A percentile compares a stretch with the other conserved stretches of the same genome.
phyloP scores from a whole-genome alignment of 1,140 invertebrate genomes.

The Papilio xuthus region DNA sequence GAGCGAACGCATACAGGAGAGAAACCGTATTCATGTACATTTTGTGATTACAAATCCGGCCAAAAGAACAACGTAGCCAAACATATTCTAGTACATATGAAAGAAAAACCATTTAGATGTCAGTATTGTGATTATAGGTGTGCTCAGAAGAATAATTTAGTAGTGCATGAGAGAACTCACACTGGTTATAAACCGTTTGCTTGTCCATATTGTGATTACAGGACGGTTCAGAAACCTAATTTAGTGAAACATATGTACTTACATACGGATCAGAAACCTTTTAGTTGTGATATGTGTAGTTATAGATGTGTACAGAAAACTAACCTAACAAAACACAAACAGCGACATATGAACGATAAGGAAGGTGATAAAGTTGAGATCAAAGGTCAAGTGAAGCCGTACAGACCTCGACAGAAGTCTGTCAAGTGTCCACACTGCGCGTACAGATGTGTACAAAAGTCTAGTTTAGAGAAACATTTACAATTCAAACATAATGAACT shows the following conservation, averaged over 20 bases:
- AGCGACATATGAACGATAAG: slow-evolving; percentile 76
- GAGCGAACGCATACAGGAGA: slow-evolving; percentile 84
- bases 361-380: slow-evolving; percentile 67
- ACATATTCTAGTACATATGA: slow-evolving; percentile 88
- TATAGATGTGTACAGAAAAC: slow-evolving; percentile 80
- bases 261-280: slow-evolving; percentile 85
- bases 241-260: slow-evolving; percentile 85
- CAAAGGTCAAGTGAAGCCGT: slow-evolving; percentile 69
- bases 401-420: slow-evolving; percentile 70
- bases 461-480: slow-evolving; percentile 75
- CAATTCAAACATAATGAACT: slow-evolving; percentile 68
- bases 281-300: slow-evolving; percentile 84
- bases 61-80: slow-evolving; percentile 89
- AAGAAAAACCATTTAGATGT: slow-evolving; percentile 88
- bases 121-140: slow-evolving; percentile 87
- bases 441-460: slow-evolving; percentile 75
- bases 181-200: slow-evolving; percentile 84
- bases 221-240: slow-evolving; percentile 82
- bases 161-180: slow-evolving; percentile 83
- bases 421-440: slow-evolving; percentile 73
- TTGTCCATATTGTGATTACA: slow-evolving; percentile 84
- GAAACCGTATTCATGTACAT: slow-evolving; percentile 83
- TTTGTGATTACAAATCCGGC: slow-evolving; percentile 89
- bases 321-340: slow-evolving; percentile 78
- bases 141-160: slow-evolving; percentile 83